phyloP scores from a whole-genome alignment of 1,140 invertebrate species.

The Hyposmocoma kahamanoa region DNA sequence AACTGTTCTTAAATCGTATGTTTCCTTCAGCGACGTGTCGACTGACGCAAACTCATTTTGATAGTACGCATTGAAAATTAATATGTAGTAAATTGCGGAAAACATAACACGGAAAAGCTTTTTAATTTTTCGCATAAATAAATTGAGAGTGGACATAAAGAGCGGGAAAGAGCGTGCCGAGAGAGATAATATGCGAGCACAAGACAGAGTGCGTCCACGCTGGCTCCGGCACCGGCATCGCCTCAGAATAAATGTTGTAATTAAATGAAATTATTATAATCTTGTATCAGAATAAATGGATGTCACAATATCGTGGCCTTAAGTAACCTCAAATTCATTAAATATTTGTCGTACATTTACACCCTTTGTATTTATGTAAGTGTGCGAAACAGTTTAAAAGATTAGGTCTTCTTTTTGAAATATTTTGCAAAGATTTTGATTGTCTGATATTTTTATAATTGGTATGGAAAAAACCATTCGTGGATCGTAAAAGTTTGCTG shows the following conservation, averaged over 20 bases:
- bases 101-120: conserved; percentile 42
- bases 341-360: conserved; percentile 28
- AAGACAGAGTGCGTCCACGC: conserved; percentile 34
- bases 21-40: not conserved
- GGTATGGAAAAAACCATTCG: too few relatives aligned
- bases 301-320: conserved; percentile 54
- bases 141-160: conserved; percentile 37
- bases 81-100: conserved; percentile 13
- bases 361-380: too few relatives aligned
- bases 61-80: not conserved
- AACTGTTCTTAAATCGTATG: conserved; percentile 5
- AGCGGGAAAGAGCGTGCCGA: conserved; percentile 16
- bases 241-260: conserved; percentile 61
- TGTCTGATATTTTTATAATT: too few relatives aligned
- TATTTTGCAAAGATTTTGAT: too few relatives aligned
- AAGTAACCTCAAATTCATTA: conserved; percentile 33
- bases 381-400: too few relatives aligned
- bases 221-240: conserved; percentile 29
- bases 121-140: conserved; percentile 42
- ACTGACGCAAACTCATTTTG: not conserved
- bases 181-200: conserved; percentile 31
- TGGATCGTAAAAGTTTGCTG: too few relatives aligned
- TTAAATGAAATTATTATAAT: conserved; percentile 72
- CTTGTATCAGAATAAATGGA: conserved; percentile 61
- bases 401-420: too few relatives aligned